Evolutionary conservation across 2,113 vertebrate genomes (phyloP), one percentile per base, ranked within the genome.

Genomic region (Saguinus imperator): DNA sequence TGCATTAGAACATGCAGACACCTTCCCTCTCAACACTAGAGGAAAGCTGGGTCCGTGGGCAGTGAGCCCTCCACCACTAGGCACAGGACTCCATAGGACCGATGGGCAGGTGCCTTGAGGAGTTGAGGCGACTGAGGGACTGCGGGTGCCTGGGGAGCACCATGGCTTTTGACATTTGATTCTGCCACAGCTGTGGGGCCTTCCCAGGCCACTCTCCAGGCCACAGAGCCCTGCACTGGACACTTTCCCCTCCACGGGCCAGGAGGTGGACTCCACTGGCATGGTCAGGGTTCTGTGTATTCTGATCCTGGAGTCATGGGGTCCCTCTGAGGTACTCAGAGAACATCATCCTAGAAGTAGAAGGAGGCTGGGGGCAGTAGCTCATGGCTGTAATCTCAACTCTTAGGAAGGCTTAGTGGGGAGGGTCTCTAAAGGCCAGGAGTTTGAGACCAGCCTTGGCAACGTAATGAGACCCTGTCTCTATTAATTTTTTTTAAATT

Each of bases 61-160:
- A 35, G 81, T 1, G 40, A 25, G 7, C 29, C 8, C 27, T 50
- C 1, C 0, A 12, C 8, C 32, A 43, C 3, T 16, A 12, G 23
- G 55, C 8, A 10, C 8, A 8, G 18, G 6, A 11, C 3, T 23
- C 20, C 37, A 3, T 9, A 45, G 7, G n/a, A 13, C 4, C 3
- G 20, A 50, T 10, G 5, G 2, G 4, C 21, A 37, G 66, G 12
- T 23, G 25, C 25, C 16, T 18, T 77, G 18, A 37, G 66, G 48
- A 3, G 29, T 6, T 10, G 32, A 72, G 8, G 83, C 43, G 8
- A 11, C 8, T 5, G 27, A 72, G 8, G 4, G 21, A 21, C 25
- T 3, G 40, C 13, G n/a, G 17, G 3, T 14, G 0, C 48, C 20
- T 35, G 0, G 8, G 48, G 23, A 14, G 29, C 13, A 6, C 58